Conservation (phyloP, 2,888 invertebrate species). For the Cheilosia impressa region DNA sequence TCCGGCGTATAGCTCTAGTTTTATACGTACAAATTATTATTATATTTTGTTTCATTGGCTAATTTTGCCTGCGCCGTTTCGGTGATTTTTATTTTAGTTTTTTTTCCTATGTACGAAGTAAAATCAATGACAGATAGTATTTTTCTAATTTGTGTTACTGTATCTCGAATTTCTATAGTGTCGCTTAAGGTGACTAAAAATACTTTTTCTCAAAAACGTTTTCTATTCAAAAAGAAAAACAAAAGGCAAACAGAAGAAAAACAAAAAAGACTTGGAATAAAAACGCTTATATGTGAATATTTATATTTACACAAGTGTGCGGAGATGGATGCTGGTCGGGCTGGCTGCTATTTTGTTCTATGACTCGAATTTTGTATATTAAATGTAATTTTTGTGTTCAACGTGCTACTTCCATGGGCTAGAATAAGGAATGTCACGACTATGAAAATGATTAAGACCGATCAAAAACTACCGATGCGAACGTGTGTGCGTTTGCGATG, state of each 20-base stretch:
- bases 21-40: neutral
- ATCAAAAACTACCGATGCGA: neutral
- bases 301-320: constrained; percentile 57
- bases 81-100: neutral
- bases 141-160: constrained; percentile 47
- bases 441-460: neutral
- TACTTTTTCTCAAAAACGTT: constrained; percentile 48
- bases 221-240: constrained; percentile 24
- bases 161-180: constrained; percentile 60
- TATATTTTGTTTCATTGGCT: constrained; percentile 1
- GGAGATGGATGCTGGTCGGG: constrained; percentile 7
- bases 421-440: neutral
- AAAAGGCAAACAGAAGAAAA: neutral
- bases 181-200: constrained; percentile 64
- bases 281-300: constrained; percentile 46
- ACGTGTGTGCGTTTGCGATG: neutral
- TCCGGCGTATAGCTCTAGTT: neutral
- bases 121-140: constrained; percentile 53
- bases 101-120: constrained; percentile 19
- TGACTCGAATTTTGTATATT: constrained; percentile 4
- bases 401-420: neutral
- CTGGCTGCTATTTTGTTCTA: constrained; percentile 7
- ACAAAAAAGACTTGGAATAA: constrained; percentile 31
- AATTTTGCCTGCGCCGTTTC: constrained; percentile 2
- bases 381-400: constrained; percentile 12